Evolutionary conservation across 1,140 invertebrate species (phyloP), one percentile per base, ranked within the genome.

Genomic region (Teleogryllus occipitalis): DNA sequence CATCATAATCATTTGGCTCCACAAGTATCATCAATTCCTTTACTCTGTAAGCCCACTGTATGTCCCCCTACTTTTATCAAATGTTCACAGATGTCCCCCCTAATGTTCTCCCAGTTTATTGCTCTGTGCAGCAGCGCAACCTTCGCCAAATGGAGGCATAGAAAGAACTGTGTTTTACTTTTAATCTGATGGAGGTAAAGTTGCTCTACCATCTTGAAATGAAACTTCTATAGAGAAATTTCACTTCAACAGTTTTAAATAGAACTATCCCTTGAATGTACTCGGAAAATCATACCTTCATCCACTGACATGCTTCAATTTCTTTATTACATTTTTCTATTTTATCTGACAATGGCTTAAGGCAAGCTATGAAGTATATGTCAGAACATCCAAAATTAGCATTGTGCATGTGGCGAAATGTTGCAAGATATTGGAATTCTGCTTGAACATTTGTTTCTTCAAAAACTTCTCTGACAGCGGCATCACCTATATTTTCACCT

Each of bases 361-460:
- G 87, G 81, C 90, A 89, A 8, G 94, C 89, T 1, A 97, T 88
- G 74, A 94, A 89, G 83, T 96, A 97, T 76, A 97, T 91, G 85
- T 96, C 96, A 2, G 93, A 96, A 84, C 95, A 97, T 8, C 89
- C 91, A 85, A 93, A 97, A 83, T 90, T 90, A 82, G 90, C 90
- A 73, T 87, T 83, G 82, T 94, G 92, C 8, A 88, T 88, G 84
- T 97, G 96, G 81, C 96, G 88, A 81, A 97, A 91, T 75, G 91
- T 89, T 14, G 97, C 84, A 12, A 98, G 83, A 47, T 91, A 93
- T 75, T 90, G 85, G 85, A 97, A 97, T 80, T 91, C 88, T 5
- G 92, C 89, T 77, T 90, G 84, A 74, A 98, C 89, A 74, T 95
- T 94, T 2, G 96, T 98, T 86, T 98, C 96, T 88, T 98, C 96